Evolutionary conservation across 2,888 invertebrate species (phyloP), one percentile per base, ranked within the genome.

Genomic region (Tetranychus piercei): DNA sequence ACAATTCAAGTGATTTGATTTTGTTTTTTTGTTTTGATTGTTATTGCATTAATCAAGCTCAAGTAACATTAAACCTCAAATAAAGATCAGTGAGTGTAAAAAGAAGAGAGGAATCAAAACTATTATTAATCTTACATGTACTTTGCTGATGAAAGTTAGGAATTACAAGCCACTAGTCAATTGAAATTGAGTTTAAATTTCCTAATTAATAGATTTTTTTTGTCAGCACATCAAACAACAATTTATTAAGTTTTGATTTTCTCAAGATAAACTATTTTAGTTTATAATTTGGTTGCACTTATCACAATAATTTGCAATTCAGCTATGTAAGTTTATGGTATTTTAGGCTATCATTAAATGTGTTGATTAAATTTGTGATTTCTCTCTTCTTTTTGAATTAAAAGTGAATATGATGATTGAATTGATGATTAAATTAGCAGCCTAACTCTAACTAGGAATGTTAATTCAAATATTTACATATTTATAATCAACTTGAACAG

Each of bases 1-100:
- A 34, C 34, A 34, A 34, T 34, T 34, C 34, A 34, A 34, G 34
- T 34, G 34, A 34, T 34, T 34, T 34, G 3, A 34, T 34, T 34
- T n/a, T n/a, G n/a, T n/a, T 34, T 34, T 34, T 34, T 3, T 1
- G 1, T 55, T 15, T 55, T 55, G 55, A 55, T 55, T 55, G 55
- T 55, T 55, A 55, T 55, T 55, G 55, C 55, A 55, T 55, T 55
- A 55, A 55, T 55, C 55, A 55, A 55, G 55, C 55, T 55, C 55
- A 55, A 15, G 9, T 55, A 55, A 55, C 55, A 55, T 55, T 15
- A 55, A 55, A 9, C 9, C 55, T 15, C 15, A 15, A 55, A 55
- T 55, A 15, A 15, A 15, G 55, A 55, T 55, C 7, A 55, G 15
- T 9, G 55, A 55, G 8, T 55, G 55, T 34, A 7, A 15, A 15